These are phyloP conservation scores for Coleophora flavipennella DNA, from an alignment of 2,888 invertebrate species.

Conservation along the genomic window DNA sequence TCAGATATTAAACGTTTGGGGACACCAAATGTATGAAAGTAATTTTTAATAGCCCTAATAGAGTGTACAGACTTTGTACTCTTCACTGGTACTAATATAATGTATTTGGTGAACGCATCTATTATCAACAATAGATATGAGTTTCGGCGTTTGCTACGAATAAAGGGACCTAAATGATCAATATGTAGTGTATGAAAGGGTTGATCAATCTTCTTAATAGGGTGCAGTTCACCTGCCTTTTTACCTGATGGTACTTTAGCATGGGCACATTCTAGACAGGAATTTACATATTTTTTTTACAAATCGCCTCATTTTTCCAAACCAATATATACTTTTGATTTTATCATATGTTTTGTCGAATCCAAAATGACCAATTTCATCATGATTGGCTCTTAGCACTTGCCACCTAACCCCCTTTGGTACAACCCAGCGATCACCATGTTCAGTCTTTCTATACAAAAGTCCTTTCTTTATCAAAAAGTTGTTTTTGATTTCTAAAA, in stretches of 20 bases:
- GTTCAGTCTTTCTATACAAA: constrained; percentile 7
- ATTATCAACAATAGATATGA: constrained; percentile 7
- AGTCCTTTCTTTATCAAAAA: constrained; percentile 5
- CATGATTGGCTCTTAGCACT: constrained; percentile 8
- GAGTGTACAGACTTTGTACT: constrained; percentile 8
- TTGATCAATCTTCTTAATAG: constrained; percentile 10
- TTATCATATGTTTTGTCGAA: constrained; percentile 11
- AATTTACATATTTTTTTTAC: constrained; percentile 12
- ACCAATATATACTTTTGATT: constrained; percentile 11
- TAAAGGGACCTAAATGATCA: constrained; percentile 14
- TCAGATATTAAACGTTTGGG: neutral
- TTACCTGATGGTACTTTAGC: constrained; percentile 5
- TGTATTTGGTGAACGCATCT: constrained; percentile 11
- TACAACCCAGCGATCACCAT: constrained; percentile 10
- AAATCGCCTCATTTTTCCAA: constrained; percentile 11
- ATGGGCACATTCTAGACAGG: constrained; percentile 13
- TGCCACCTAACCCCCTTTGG: constrained; percentile 14
- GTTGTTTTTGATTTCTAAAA: constrained; percentile 7
- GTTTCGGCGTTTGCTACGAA: no score
- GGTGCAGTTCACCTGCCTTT: constrained; percentile 12
- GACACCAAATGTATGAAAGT: constrained; percentile 2
- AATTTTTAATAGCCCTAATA: constrained; percentile 2
- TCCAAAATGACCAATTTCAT: constrained; percentile 13
- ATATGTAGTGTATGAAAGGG: constrained; percentile 14
- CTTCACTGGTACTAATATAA: constrained; percentile 6